These are phyloP conservation scores for Charadrius vociferus DNA, from an alignment of 2,113 vertebrate genomes.

Conservation along the genomic window DNA sequence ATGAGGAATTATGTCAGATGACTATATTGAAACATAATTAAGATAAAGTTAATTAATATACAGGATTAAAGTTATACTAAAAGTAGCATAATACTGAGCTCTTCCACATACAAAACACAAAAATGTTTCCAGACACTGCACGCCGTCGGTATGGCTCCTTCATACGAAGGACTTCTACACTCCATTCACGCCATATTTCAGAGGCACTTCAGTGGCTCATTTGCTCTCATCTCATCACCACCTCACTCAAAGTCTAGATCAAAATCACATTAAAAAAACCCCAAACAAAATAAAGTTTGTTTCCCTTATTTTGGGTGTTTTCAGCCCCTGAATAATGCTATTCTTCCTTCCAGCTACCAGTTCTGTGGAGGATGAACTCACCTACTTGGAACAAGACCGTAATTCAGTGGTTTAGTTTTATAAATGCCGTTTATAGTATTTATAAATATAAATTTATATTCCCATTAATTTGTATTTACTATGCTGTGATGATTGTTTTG, in stretches of 20 bases:
- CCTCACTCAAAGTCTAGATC: neutral
- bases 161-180: fast-evolving
- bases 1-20: neutral
- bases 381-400: neutral
- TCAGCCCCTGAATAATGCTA: neutral
- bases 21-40: neutral
- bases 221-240: neutral
- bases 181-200: neutral
- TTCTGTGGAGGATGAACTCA: neutral
- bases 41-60: neutral
- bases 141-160: neutral
- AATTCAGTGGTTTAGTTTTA: neutral
- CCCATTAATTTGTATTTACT: neutral
- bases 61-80: neutral
- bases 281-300: neutral
- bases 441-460: no score
- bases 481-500: neutral
- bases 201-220: neutral
- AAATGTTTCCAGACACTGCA: neutral
- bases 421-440: no score
- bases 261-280: neutral
- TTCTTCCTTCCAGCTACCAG: neutral
- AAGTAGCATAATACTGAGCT: neutral
- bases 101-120: neutral
- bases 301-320: neutral